These are phyloP conservation scores for Rotaria sp. DNA, from an alignment of 2,888 invertebrate genomes.

Conservation along the genomic window DNA sequence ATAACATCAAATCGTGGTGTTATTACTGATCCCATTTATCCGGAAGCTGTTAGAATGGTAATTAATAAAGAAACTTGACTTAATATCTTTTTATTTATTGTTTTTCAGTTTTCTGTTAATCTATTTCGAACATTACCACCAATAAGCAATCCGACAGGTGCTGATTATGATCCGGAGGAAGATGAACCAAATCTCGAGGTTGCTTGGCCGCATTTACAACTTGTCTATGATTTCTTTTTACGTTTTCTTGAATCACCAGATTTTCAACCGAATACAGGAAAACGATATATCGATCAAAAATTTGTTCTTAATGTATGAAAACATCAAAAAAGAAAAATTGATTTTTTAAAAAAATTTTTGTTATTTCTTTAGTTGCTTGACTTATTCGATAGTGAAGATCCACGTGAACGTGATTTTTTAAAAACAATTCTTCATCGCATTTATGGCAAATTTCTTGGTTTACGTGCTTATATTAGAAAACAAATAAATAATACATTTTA, in stretches of 20 bases:
- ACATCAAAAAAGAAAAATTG: not conserved
- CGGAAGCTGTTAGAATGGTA: constrained; percentile 89
- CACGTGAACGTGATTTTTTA: constrained; percentile 92
- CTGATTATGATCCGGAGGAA: constrained; percentile 97
- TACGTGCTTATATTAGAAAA: constrained; percentile 96
- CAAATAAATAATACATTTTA: constrained; percentile 99
- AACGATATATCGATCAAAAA: constrained; percentile 92
- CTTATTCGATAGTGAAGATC: constrained; percentile 97
- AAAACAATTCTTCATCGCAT: constrained; percentile 98
- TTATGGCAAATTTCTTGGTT: constrained; percentile 96
- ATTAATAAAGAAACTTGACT: not conserved
- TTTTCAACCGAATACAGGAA: constrained; percentile 88
- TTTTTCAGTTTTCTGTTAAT: constrained; percentile 59
- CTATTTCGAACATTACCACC: constrained; percentile 96
- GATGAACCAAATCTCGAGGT: constrained; percentile 98
- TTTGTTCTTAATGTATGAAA: constrained; percentile 77
- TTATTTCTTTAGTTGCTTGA: constrained; percentile 67
- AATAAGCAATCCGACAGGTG: constrained; percentile 64
- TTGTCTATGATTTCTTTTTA: constrained; percentile 96
- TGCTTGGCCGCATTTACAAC: constrained; percentile 91
- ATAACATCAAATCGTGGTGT: constrained; percentile 80
- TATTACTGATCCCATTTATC: constrained; percentile 91
- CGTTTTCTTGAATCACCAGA: constrained; percentile 95
- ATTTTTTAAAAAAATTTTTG: too few species aligned
- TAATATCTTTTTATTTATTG: not conserved